Base-by-base conservation (phyloP, 2,888 invertebrate genomes). In the Cryptocephalus moraei region DNA sequence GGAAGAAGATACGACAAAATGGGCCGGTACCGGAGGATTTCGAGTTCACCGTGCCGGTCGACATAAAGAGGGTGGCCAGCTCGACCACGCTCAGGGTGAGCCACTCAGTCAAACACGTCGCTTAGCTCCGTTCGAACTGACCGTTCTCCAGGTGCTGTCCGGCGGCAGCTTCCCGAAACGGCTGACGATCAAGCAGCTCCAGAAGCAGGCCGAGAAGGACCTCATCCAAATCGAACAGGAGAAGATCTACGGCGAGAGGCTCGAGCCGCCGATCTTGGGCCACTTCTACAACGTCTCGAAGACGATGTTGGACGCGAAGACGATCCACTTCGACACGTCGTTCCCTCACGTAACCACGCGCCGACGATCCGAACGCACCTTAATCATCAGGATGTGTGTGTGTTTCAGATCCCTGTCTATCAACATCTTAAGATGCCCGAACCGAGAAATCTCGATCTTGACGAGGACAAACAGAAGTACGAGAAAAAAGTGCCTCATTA, bases 81-180 rank as follows among this genome's bases (percentile, higher is more conserved):
- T 85, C 79, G 44, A 86, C 86, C 13, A 88, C 88, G 0, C 73
- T 87, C 45, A 83, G 85, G 71, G 88, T 84, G 65, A 36, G 36
- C 2, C 12, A 6, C 4, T 36, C 12, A 11, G 34, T 36, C 6
- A 4, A 6, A 12, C 36, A 4, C 12, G 2, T 36, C 12, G 6
- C n/a, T 6, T 2, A 36, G 6, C 36, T 36, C 6, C 36, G 36
- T 36, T 36, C 12, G 2, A n/a, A 36, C 36, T 6, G n/a, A 36
- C 6, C 12, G 22, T 10, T 41, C 46, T 50, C 41, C 49, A 69
- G 68, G 69, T 69, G n/a, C 54, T 69, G 33, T 50, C 56, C 46
- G 69, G 67, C 14, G 66, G 68, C 32, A 50, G 57, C 1, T 57
- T 64, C 44, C 50, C 59, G 67, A 75, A 75, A 70, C 72, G 58